phyloP scores from a whole-genome alignment of 2,888 invertebrate genomes.

The Catocala nupta region DNA sequence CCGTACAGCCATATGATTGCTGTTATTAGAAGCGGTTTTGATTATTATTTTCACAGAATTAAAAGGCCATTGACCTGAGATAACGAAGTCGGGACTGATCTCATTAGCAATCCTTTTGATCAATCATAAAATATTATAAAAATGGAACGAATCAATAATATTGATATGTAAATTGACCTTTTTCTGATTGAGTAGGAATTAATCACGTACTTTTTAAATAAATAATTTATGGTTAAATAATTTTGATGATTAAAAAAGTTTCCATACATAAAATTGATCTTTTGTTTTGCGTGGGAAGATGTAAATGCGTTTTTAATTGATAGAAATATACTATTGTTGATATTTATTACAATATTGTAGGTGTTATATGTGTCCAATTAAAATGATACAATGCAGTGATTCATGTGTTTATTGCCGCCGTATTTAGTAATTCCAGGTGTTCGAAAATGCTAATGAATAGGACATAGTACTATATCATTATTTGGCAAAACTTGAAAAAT shows the following conservation, averaged over 20 bases:
- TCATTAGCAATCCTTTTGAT: too few species aligned
- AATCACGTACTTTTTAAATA: neutral
- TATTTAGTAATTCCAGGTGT: neutral
- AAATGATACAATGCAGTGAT: neutral
- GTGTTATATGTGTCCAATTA: conserved; percentile 1
- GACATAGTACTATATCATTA: too few species aligned
- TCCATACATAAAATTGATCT: neutral
- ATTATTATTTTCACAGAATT: too few species aligned
- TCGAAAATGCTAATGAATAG: too few species aligned
- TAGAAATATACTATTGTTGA: neutral
- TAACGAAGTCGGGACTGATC: too few species aligned
- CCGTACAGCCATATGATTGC: too few species aligned
- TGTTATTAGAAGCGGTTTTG: too few species aligned
- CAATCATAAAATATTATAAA: too few species aligned
- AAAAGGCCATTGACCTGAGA: too few species aligned
- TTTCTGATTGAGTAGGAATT: neutral
- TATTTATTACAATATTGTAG: neutral
- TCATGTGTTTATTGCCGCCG: neutral
- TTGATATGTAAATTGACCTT: neutral
- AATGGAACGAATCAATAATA: neutral
- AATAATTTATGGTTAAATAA: conserved; percentile 1
- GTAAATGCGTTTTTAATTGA: conserved; percentile 6
- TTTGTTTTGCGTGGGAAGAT: neutral
- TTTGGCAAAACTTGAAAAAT: too few species aligned
- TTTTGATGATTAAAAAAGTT: neutral